Conservation (phyloP, 2,797 vertebrate species). For the Acanthurus tractus region DNA sequence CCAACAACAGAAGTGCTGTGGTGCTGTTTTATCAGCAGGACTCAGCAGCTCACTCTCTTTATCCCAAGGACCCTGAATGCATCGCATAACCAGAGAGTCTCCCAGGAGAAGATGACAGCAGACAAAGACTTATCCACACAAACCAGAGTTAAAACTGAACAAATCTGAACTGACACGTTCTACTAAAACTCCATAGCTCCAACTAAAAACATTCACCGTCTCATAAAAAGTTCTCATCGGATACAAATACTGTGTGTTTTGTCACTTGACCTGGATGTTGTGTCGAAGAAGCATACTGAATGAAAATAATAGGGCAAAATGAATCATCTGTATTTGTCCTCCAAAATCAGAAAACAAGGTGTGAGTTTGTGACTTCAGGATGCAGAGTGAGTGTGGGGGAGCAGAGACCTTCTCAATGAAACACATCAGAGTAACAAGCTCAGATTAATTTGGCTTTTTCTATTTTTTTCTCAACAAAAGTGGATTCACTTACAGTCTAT, state of each 20-base stretch:
- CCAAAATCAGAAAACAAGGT: no score
- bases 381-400: no score
- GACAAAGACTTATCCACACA: background rate
- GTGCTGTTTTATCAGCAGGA: slow-evolving; percentile 27
- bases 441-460: no score
- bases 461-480: no score
- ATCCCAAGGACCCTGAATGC: slow-evolving; percentile 19
- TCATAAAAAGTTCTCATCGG: no score
- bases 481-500: no score
- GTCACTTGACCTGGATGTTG: background rate
- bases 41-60: slow-evolving; percentile 25
- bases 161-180: background rate
- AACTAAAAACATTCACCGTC: background rate
- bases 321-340: no score
- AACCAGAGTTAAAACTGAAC: background rate
- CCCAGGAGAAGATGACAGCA: background rate
- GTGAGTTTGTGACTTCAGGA: no score
- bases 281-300: background rate
- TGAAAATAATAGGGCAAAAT: no score
- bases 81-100: slow-evolving; percentile 1
- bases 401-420: background rate
- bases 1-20: slow-evolving; percentile 1
- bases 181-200: background rate
- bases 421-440: no score
- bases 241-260: background rate